A percentile compares a stretch with the other conserved stretches of the same genome.
Conservation (phyloP, 2,113 vertebrate species). For the Calyptomena viridis region DNA sequence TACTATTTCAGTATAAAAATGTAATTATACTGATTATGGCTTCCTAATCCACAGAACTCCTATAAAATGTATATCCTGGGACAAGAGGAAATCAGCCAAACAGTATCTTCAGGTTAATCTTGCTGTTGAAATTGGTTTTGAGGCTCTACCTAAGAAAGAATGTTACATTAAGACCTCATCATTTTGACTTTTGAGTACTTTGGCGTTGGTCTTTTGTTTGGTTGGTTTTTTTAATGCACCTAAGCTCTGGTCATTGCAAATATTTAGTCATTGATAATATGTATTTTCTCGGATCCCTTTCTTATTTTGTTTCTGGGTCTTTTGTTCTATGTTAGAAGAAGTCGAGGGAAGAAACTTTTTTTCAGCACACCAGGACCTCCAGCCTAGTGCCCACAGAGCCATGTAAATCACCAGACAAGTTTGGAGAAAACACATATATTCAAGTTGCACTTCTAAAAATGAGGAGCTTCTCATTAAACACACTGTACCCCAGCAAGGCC, state of each 20-base stretch:
- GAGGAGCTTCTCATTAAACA: not conserved
- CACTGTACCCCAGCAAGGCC: accelerated
- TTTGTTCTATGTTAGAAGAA: not conserved
- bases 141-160: not conserved
- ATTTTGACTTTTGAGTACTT: not conserved
- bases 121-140: not conserved
- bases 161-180: not conserved
- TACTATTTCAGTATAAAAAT: not conserved
- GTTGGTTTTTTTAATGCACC: not conserved
- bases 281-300: not conserved
- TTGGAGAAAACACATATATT: not conserved
- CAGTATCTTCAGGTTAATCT: not conserved
- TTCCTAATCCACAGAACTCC: not conserved
- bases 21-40: not conserved
- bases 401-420: not conserved
- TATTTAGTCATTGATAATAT: not conserved
- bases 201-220: no score
- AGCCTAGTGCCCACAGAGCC: not conserved
- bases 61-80: not conserved
- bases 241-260: not conserved
- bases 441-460: not conserved
- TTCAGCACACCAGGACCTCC: not conserved
- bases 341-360: not conserved
- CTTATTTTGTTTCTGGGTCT: not conserved
- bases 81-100: not conserved